A percentile compares a stretch with the other conserved stretches of the same genome.
These are phyloP conservation scores for Alosa sapidissima DNA, from an alignment of 2,797 vertebrate species.

Conservation along the genomic window DNA sequence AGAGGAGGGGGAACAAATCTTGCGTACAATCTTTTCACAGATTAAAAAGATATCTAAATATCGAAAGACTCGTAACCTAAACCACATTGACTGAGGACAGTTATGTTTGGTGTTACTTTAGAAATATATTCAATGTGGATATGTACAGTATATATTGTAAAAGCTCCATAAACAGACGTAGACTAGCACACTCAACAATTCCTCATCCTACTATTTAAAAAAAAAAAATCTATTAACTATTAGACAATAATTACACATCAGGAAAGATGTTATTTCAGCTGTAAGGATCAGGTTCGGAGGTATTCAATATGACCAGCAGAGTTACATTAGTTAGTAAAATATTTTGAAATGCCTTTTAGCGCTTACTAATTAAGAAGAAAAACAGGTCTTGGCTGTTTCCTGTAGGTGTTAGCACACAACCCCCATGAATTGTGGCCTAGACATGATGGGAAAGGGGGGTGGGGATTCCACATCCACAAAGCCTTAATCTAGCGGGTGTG, in stretches of 20 bases:
- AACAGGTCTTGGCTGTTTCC: not conserved
- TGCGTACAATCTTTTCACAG: slow-evolving; percentile 17
- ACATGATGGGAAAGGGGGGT: not conserved
- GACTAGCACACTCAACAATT: not conserved
- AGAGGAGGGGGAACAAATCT: not conserved
- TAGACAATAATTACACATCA: not conserved
- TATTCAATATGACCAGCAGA: not conserved
- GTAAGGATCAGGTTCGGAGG: not conserved
- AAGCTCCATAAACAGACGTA: not conserved
- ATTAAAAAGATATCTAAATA: not conserved
- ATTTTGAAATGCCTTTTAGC: slow-evolving; percentile 7
- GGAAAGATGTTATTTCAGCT: not conserved
- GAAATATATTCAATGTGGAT: slow-evolving; percentile 22
- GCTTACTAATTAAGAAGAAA: slow-evolving; percentile 6
- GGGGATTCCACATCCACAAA: slow-evolving; percentile 56
- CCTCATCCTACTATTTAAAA: not conserved
- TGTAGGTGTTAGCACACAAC: slow-evolving; percentile 5
- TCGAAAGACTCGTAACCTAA: slow-evolving; percentile 5
- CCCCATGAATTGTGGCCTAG: slow-evolving; percentile 11
- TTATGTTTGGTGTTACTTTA: slow-evolving; percentile 14
- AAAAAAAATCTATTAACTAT: not conserved
- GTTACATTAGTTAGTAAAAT: not conserved
- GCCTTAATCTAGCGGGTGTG: slow-evolving; percentile 76
- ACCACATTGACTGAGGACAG: not conserved
- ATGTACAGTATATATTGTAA: slow-evolving; percentile 24